A percentile compares a stretch with the other conserved stretches of the same genome.
phyloP scores from a whole-genome alignment of 2,888 invertebrate genomes.

The Morpho helenor region DNA sequence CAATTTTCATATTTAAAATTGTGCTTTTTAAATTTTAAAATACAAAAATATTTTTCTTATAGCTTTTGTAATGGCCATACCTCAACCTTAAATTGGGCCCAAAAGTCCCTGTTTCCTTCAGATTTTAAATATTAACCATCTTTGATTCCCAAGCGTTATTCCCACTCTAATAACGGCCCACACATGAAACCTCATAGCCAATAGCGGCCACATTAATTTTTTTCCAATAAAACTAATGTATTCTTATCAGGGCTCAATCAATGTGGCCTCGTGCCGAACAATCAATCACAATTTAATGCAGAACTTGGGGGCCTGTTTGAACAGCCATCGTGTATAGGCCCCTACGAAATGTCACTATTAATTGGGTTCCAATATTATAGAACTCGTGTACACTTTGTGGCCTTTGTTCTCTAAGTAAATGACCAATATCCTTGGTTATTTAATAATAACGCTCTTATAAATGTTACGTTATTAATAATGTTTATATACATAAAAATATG shows the following conservation, averaged over 20 bases:
- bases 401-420: too few relatives aligned
- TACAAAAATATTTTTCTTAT: too few relatives aligned
- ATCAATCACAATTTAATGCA: constrained; percentile 70
- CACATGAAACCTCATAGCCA: not conserved
- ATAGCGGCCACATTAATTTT: constrained; percentile 15
- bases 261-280: constrained; percentile 52
- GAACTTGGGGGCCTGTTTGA: constrained; percentile 38
- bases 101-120: too few relatives aligned
- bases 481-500: too few relatives aligned
- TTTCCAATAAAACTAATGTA: constrained; percentile 62
- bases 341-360: constrained; percentile 9
- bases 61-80: too few relatives aligned
- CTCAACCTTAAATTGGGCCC: too few relatives aligned
- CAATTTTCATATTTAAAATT: too few relatives aligned
- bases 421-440: too few relatives aligned
- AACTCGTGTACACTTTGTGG: too few relatives aligned
- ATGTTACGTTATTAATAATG: not conserved
- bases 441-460: not conserved
- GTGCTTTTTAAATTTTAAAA: too few relatives aligned
- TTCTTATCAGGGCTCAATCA: constrained; percentile 48
- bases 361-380: constrained; percentile 3
- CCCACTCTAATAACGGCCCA: not conserved
- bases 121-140: too few relatives aligned
- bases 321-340: constrained; percentile 20
- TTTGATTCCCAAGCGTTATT: too few relatives aligned